Base-by-base conservation (phyloP, 2,113 vertebrate genomes). In the Actenoides lindsayi region DNA sequence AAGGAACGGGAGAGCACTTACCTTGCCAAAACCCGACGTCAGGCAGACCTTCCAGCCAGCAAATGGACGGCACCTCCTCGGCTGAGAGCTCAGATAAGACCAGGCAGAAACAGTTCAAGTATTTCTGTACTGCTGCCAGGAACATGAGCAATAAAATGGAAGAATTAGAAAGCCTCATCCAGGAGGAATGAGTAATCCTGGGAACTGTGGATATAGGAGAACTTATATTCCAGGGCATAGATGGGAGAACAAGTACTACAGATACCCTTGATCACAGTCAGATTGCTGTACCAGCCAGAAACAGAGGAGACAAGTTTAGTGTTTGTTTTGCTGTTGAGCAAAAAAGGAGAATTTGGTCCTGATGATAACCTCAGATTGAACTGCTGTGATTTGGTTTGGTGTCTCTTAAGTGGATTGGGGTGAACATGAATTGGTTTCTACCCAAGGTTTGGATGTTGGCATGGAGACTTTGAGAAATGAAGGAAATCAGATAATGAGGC, bases 101-200 rank as follows among this genome's bases (percentile, higher is more conserved):
- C 90, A 83, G 79, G 89, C 95, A 93, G 95, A 95, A 95, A 83
- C 76, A 93, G 95, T 77, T 77, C 94, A 92, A 96, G 54, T 62
- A 97, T 96, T 93, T 94, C 89, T 97, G 96, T 83, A 21, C 44
- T 9, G 9, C 15, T 83, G 95, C 96, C 96, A 97, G 91, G 89
- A 96, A 92, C 85, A 96, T 93, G 86, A 97, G 96, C 94, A 96
- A 96, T 76, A 86, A 92, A 80, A 93, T 93, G 89, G 93, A 97
- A 94, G 92, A 96, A 96, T 97, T 80, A 93, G 83, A 92, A 93
- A 50, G 86, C 86, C 64, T 96, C 93, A 86, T 97, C 88, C 89
- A 90, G 86, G 89, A 97, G 93, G 94, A 96, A 95, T 96, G 96
- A 96, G 89, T 93, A 95, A 94, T 92, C 83, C 85, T 80, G 90